Evolutionary conservation across 2,113 vertebrate genomes (phyloP), one percentile per base, ranked within the genome.

Genomic region (Myiopsitta monachus): DNA sequence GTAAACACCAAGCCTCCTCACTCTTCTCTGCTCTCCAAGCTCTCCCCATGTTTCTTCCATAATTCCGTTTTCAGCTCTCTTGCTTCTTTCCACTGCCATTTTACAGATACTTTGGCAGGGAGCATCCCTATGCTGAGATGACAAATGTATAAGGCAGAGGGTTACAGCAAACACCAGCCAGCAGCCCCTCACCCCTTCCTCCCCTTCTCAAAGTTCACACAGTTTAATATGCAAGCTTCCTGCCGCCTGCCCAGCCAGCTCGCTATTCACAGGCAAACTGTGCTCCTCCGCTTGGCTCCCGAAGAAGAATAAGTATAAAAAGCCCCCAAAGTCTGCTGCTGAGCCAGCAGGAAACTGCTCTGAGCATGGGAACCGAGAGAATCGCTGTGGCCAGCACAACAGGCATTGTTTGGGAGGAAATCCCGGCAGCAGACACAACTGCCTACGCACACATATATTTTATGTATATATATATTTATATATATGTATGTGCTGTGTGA

Each of bases 361-460:
- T 41, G 87, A 93, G 95, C 90, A 93, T 90, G 89, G 94, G 93
- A 94, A 95, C 81, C 66, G 54, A 84, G 84, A 74, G 75, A 94
- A 88, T 52, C 1, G 26, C 88, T 93, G 83, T 49, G 87, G 76
- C 92, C 79, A 86, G 83, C 91, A 89, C 77, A 76, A 83, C 94
- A 94, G 92, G 77, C 92, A 94, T 93, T 92, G 89, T 96, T 94
- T 89, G 83, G 73, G 80, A 96, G 96, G 96, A 96, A 94, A 94
- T 90, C 93, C 87, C 83, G 0, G 59, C 92, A 91, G 94, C 94
- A 92, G 93, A 85, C 81, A 68, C 5, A 8, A 63, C 86, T 84
- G 92, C 88, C 72, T 91, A 84, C 5, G 2, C 81, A 52, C 66
- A 87, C 46, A 86, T 14, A 23, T n/a, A 69, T 46, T 8, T 27